Base-by-base conservation (phyloP, 2,113 vertebrate genomes). In the Sterna hirundo region DNA sequence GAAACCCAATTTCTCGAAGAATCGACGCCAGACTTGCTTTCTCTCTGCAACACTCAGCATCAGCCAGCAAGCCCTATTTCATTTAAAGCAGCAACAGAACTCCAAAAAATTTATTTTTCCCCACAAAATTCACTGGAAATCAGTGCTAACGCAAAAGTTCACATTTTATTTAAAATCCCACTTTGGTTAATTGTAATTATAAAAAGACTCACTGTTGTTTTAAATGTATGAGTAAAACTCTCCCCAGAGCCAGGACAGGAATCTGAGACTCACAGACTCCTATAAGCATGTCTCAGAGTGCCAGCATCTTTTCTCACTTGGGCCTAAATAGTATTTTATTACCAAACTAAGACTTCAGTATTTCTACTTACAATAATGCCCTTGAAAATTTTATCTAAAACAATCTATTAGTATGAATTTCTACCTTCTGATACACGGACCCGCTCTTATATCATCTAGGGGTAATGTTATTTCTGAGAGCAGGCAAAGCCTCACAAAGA, bases 381-480 rank as follows among this genome's bases (percentile, higher is more conserved):
- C 80, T 88, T 44, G 51, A 69, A 57, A 90, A 86, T 20, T 91
- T 92, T 71, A 52, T 69, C 65, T 79, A 82, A 79, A 93, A 8
- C 65, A 82, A 91, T 17, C 69, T 61, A 32, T 69, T 65, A 76
- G 61, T 40, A 54, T 68, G 36, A 89, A 70, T 93, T 84, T 78
- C 94, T 77, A 17, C 61, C 32, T 69, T 69, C 77, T 58, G 54
- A 69, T 79, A 77, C 1, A 72, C 15, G 71, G 85, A 79, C 75
- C 75, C 77, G n/a, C 75, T 95, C 93, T 77, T 36, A 3, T 4
- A 80, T 76, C 87, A 76, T 79, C 91, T 22, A 44, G 78, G 84
- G 88, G 89, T 86, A 86, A 94, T 16, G 83, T 49, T 91, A 95
- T 90, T 97, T 79, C 86, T 49, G 86, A 94, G 86, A 86, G 65